Percentiles rank a stretch among this genome's conserved stretches.
phyloP scores from a whole-genome alignment of 2,113 vertebrate genomes.

The Ceuthmochares aereus region DNA sequence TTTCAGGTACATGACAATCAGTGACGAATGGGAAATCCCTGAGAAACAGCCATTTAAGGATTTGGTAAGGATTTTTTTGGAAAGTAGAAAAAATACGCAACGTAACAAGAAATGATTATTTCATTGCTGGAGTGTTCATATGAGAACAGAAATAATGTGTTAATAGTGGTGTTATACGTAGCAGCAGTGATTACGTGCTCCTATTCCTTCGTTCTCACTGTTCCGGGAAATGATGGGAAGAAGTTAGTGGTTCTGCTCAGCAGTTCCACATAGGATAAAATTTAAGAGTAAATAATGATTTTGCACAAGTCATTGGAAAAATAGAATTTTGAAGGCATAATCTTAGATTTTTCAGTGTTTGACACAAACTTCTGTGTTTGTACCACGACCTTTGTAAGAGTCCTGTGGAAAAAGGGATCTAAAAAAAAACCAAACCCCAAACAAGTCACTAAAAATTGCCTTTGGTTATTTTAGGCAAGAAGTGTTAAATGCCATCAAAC shows the following conservation, averaged over 20 bases:
- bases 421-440: background rate
- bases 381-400: background rate
- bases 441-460: background rate
- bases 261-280: background rate
- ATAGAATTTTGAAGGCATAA: background rate
- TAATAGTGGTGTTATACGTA: background rate
- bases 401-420: background rate
- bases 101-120: background rate
- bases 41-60: slow-evolving; percentile 99
- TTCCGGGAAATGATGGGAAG: background rate
- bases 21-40: slow-evolving; percentile 96
- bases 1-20: slow-evolving; percentile 94
- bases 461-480: background rate
- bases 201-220: background rate
- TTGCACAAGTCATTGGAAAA: background rate
- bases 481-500: background rate
- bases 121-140: background rate
- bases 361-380: background rate
- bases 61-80: slow-evolving; percentile 81
- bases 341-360: background rate
- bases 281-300: background rate
- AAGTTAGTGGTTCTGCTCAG: background rate
- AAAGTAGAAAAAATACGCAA: background rate
- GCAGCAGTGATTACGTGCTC: background rate
- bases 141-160: background rate